Conservation (phyloP, 1,140 invertebrate genomes). For the Leptinotarsa undecemlineata region DNA sequence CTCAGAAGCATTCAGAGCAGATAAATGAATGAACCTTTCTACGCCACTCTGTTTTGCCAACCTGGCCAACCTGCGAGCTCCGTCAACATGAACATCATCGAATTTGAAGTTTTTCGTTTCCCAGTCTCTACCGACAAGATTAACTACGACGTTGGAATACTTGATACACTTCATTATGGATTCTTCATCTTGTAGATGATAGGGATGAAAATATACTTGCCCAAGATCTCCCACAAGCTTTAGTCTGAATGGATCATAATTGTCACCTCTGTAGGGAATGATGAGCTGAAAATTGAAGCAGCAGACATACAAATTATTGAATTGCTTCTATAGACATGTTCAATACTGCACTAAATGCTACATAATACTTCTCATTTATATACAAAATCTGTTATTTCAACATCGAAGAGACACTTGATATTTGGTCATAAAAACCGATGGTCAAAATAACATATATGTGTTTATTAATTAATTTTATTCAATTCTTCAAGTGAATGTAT, state of each 20-base stretch:
- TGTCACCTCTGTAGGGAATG: constrained; percentile 88
- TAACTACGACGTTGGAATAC: constrained; percentile 97
- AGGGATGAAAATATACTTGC: constrained; percentile 91
- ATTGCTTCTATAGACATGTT: no score
- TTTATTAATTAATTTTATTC: no score
- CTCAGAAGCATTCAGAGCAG: constrained; percentile 71
- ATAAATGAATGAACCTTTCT: constrained; percentile 84
- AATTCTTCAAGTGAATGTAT: no score
- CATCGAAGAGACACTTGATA: no score
- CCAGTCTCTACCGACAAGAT: constrained; percentile 89
- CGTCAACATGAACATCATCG: constrained; percentile 79
- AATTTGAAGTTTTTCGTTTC: constrained; percentile 89
- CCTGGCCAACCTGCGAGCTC: constrained; percentile 74
- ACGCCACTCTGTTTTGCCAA: constrained; percentile 77
- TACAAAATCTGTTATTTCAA: no score
- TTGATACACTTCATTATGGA: constrained; percentile 84
- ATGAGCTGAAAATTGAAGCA: constrained; percentile 73
- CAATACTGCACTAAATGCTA: no score
- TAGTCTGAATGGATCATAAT: constrained; percentile 73
- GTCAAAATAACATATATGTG: no score
- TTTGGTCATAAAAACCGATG: no score
- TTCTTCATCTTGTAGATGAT: constrained; percentile 84
- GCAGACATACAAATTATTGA: neutral
- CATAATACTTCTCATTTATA: no score
- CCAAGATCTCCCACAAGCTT: constrained; percentile 93